These are phyloP conservation scores for Enteromius anoplus DNA, from an alignment of 2,797 vertebrate species.

Conservation along the genomic window DNA sequence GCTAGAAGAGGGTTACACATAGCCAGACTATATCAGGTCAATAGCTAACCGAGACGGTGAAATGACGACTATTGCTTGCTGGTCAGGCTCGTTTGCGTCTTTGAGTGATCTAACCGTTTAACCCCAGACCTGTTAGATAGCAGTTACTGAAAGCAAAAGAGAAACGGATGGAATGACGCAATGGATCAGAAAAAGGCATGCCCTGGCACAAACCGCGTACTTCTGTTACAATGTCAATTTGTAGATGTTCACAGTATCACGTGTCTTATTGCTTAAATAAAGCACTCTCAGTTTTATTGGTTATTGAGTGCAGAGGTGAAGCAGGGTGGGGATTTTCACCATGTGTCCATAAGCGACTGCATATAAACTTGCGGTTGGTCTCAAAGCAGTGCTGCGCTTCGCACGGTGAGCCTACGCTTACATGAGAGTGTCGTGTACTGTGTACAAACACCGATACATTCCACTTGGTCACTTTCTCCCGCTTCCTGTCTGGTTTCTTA, in stretches of 20 bases:
- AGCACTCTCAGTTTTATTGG: not conserved
- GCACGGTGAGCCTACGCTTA: not conserved
- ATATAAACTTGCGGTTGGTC: not conserved
- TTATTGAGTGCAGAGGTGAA: accelerated
- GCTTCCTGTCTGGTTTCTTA: not conserved
- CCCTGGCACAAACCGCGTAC: not conserved
- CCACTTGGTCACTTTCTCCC: not conserved
- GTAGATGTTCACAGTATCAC: not conserved
- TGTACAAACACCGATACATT: not conserved
- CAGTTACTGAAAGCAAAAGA: no score
- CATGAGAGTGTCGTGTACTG: not conserved
- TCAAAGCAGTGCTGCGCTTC: not conserved
- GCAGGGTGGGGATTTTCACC: not conserved
- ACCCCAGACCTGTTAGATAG: no score
- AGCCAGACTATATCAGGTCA: no score
- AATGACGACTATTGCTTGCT: no score
- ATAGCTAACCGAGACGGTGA: no score
- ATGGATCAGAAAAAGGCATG: no score
- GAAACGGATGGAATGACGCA: no score
- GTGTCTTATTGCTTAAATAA: not conserved
- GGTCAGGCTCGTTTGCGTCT: no score
- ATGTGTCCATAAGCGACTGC: not conserved
- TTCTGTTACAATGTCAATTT: not conserved
- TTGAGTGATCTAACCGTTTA: no score
- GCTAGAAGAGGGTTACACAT: no score